Base-by-base conservation (phyloP, 2,113 vertebrate species). In the Onychostruthus taczanowskii region DNA sequence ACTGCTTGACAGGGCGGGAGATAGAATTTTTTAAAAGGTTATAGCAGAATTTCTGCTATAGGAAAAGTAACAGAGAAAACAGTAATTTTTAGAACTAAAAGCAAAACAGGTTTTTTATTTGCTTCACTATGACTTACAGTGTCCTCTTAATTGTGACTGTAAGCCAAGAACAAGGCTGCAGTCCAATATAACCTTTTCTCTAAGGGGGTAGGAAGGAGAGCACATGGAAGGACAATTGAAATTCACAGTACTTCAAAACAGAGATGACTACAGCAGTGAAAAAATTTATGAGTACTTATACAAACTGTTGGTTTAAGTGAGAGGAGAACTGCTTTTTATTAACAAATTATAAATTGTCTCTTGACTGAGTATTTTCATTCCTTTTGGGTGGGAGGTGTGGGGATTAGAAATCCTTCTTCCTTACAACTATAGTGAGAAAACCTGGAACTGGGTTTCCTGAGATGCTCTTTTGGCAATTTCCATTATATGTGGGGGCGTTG, bases 331-430 rank as follows among this genome's bases (percentile, higher is more conserved):
- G 13, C 3, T 79, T 84, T 63, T 33, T 46, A 28, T 41, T 50
- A 52, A 37, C 17, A 59, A n/a, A 62, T 69, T 61, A 1, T 52
- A 56, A 78, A 23, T 84, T 53, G 7, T 43, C 5, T 64, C 10
- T 69, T 52, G 50, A 89, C 64, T 64, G 7, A 16, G 4, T 79
- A 22, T 43, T 61, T 68, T 82, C 2, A 15, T 82, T 69, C 13
- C 9, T 59, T 84, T 84, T 59, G 7, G 16, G 16, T 27, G 11
- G 6, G 5, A 27, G 8, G 15, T 0, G 1, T 11, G 13, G 12
- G 12, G 19, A 27, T 69, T 13, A 63, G 61, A 82, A 87, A 58
- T 46, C 5, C 17, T 8, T 58, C 35, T 73, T 22, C 46, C 33
- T 61, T 77, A n/a, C 1, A 52, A 5, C 18, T 52, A 16, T 41